Evolutionary conservation across 2,797 vertebrate species (phyloP).

Genomic region (Enteromius afrohamiltoni): DNA sequence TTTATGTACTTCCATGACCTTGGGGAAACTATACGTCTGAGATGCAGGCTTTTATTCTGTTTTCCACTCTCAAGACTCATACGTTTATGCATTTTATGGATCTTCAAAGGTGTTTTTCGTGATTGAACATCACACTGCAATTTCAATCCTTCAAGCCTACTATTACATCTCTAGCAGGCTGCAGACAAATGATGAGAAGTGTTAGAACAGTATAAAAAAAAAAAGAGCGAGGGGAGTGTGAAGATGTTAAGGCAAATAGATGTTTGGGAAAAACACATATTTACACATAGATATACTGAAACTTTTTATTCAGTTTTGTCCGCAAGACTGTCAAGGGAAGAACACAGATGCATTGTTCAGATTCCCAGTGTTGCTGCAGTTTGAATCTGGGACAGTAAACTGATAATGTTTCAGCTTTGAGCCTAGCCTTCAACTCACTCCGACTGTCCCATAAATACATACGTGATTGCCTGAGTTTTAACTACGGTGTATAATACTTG

Average conservation of each 20-base stretch:
- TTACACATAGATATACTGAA: background rate
- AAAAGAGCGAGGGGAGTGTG: background rate
- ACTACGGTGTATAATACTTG: background rate
- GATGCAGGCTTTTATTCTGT: slow-evolving; percentile 17
- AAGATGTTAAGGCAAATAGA: slow-evolving; percentile 32
- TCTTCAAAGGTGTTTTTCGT: slow-evolving; percentile 19
- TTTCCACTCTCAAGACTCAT: slow-evolving; percentile 30
- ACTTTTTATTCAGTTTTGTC: background rate
- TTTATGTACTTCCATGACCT: slow-evolving; percentile 36
- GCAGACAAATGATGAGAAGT: slow-evolving; percentile 16
- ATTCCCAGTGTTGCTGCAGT: background rate
- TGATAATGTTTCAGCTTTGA: slow-evolving; percentile 12
- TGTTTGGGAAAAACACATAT: slow-evolving; percentile 15
- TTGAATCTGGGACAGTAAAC: slow-evolving; percentile 1
- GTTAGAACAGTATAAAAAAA: background rate
- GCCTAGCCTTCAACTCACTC: slow-evolving; percentile 31
- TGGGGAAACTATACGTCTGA: background rate
- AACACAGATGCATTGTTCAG: background rate
- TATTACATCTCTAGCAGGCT: slow-evolving; percentile 36
- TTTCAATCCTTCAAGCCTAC: slow-evolving; percentile 42
- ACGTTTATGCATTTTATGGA: slow-evolving; percentile 22
- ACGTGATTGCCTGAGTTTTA: background rate
- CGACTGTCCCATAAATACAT: slow-evolving; percentile 30
- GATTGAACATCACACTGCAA: slow-evolving; percentile 20
- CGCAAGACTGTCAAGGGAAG: background rate